Evolutionary conservation across 2,113 vertebrate species (phyloP).

Genomic region (Aepyceros melampus): DNA sequence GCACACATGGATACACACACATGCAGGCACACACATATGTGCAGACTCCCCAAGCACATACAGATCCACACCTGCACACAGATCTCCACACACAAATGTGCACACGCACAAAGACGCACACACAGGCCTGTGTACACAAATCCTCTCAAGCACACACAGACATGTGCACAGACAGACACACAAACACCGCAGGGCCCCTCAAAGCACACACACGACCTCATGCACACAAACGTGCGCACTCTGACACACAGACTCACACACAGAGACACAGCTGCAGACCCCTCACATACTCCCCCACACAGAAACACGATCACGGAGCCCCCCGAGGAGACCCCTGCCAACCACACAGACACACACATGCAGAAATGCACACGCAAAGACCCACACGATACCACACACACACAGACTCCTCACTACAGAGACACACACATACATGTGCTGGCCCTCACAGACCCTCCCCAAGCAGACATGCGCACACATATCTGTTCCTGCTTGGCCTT

Average conservation of each 20-base stretch:
- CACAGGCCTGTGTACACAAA: not conserved
- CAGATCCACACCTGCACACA: not conserved
- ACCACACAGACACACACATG: not conserved
- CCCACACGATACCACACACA: rapidly evolving
- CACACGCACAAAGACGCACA: not conserved
- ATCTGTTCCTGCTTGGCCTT: not conserved
- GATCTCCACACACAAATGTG: not conserved
- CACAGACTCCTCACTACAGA: rapidly evolving
- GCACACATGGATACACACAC: not conserved
- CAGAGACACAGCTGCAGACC: not conserved
- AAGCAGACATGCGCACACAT: too few relatives aligned
- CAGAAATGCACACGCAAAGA: not conserved
- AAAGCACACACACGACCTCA: not conserved
- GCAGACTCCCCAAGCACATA: not conserved
- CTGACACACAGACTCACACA: not conserved
- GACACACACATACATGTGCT: too few relatives aligned
- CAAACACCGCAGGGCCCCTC: not conserved
- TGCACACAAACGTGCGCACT: not conserved
- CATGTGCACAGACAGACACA: not conserved
- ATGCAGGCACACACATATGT: not conserved
- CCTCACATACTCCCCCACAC: not conserved
- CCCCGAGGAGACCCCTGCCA: not conserved
- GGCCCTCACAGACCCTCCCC: not conserved
- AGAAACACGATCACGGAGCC: not conserved
- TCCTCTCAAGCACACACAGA: not conserved